A percentile compares a stretch with the other conserved stretches of the same genome.
phyloP scores from a whole-genome alignment of 2,888 invertebrate species.

The Protodeltote pygarga region DNA sequence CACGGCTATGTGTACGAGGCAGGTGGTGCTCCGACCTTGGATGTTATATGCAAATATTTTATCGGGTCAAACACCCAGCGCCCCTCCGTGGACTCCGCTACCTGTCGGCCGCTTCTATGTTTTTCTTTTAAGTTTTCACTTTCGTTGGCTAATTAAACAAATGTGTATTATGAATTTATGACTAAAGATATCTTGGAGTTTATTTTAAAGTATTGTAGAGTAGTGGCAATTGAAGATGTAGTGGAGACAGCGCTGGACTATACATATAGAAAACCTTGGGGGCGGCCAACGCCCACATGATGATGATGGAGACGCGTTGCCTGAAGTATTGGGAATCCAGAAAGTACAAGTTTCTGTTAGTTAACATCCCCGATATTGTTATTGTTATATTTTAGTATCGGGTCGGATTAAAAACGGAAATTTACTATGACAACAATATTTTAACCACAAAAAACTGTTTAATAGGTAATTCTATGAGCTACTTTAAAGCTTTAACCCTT shows the following conservation, averaged over 20 bases:
- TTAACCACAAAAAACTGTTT: slow-evolving; percentile 9
- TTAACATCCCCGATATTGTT: too few relatives aligned
- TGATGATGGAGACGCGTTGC: too few relatives aligned
- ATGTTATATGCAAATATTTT: slow-evolving; percentile 70
- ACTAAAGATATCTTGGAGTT: too few relatives aligned
- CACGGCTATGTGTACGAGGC: slow-evolving; percentile 50
- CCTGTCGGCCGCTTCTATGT: slow-evolving; percentile 22
- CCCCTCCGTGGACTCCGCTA: slow-evolving; percentile 35
- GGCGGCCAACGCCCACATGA: too few relatives aligned
- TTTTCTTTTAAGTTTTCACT: slow-evolving; percentile 36
- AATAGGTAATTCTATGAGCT: slow-evolving; percentile 12
- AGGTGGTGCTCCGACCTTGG: slow-evolving; percentile 73
- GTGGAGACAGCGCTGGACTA: neutral
- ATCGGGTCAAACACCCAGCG: slow-evolving; percentile 69
- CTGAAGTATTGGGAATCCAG: too few relatives aligned
- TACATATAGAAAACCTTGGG: too few relatives aligned
- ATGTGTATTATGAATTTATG: slow-evolving; percentile 8
- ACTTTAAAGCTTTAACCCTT: slow-evolving; percentile 40
- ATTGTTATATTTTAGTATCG: too few relatives aligned
- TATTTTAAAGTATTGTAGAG: too few relatives aligned
- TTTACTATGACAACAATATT: neutral
- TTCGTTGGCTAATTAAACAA: slow-evolving; percentile 32
- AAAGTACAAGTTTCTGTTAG: too few relatives aligned
- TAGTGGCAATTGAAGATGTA: neutral
- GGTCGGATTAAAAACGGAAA: too few relatives aligned